Base-by-base conservation (phyloP, 2,888 invertebrate genomes). In the Agrochola lota region DNA sequence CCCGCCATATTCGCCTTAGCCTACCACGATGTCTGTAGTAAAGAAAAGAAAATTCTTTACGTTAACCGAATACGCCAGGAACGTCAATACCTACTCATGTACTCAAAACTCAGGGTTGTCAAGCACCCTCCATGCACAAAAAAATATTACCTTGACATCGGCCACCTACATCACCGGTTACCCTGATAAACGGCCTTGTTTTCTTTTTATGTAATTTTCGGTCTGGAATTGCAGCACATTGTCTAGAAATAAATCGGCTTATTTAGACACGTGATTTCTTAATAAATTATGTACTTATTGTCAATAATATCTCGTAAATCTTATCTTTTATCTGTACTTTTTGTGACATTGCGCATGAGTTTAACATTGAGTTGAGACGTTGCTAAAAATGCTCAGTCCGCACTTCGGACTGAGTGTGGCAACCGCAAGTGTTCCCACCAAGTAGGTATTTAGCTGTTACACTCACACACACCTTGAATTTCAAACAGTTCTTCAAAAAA, bases 141-240 rank as follows among this genome's bases (percentile, higher is more conserved):
- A 52, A 57, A 62, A 9, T 40, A 23, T 26, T 8, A 59, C 79
- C 81, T 83, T 79, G 81, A 79, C 67, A 74, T 71, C n/a, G 7
- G 46, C 57, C 23, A 62, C 60, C 30, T 72, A 49, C 23, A 52
- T 59, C 46, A 35, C 52, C 15, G 23, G 20, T 73, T 70, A 83
- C 78, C 46, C 52, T 79, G 30, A 55, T 78, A 55, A 59, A 43
- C 11, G 40, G 55, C 74, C 79, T 82, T 46, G 79, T 63, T 68
- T 55, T 72, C 30, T 83, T 79, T 78, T 68, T 67, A 69, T 20
- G 15, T 59, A 26, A 52, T 60, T 76, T 80, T 69, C 46, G 17
- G 20, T 11, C 52, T 77, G 55, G 26, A 78, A 78, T 9, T 78
- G 63, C 55, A 77, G 15, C 8, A 30, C 5, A 7, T 40, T 76